phyloP scores from a whole-genome alignment of 23 tunicate species.

The Halocynthia aurantium region DNA sequence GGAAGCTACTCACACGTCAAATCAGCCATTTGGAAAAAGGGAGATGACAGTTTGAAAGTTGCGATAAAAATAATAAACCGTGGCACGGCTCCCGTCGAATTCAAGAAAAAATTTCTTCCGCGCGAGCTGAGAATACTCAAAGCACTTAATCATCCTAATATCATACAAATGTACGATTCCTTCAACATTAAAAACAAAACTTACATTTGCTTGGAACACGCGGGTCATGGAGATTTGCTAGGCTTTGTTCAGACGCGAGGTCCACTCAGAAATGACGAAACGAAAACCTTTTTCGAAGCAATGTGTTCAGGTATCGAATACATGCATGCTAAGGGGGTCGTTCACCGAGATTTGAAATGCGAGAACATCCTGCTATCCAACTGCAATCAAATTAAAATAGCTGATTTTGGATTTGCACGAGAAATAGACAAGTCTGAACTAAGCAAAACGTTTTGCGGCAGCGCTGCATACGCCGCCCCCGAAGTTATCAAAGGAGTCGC shows the following conservation, averaged over 20 bases:
- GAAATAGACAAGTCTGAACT: constrained; percentile 1
- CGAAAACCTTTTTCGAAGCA: constrained; percentile 36
- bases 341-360: constrained; percentile 70
- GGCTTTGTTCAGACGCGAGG: constrained; percentile 51
- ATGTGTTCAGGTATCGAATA: constrained; percentile 45
- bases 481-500: constrained; percentile 61
- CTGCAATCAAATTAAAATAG: constrained; percentile 33
- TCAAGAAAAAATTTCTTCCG: constrained; percentile 66
- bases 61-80: constrained; percentile 65
- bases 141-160: constrained; percentile 37
- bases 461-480: constrained; percentile 79
- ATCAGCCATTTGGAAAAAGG: constrained; percentile 52
- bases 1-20: constrained; percentile 71
- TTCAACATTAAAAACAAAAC: constrained; percentile 51
- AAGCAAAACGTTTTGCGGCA: constrained; percentile 63
- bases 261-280: constrained; percentile 28
- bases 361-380: constrained; percentile 47
- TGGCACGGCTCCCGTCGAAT: constrained; percentile 51
- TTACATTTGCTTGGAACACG: constrained; percentile 48
- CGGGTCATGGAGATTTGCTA: constrained; percentile 56
- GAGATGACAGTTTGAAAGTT: constrained; percentile 24
- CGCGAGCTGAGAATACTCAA: constrained; percentile 40
- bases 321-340: constrained; percentile 28
- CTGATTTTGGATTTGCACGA: constrained; percentile 70
- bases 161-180: constrained; percentile 46